phyloP scores from a whole-genome alignment of 1,140 invertebrate genomes.

The Drosophila oshimai region DNA sequence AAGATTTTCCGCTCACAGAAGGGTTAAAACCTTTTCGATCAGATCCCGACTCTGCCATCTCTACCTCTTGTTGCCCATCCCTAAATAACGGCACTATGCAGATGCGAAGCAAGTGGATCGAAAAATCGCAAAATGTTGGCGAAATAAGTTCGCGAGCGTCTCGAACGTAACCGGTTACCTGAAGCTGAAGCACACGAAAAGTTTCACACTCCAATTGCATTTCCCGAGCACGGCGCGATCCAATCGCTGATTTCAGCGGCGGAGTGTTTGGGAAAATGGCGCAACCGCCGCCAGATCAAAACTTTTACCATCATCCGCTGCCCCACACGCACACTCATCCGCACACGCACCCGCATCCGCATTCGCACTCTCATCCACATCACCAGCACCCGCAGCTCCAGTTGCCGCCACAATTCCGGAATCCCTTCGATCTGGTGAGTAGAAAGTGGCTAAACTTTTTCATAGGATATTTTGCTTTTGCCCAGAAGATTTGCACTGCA shows the following conservation, averaged over 20 bases:
- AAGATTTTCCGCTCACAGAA: no score
- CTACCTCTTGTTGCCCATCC: background rate
- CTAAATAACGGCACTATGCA: slow-evolving; percentile 47
- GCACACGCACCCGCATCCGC: slow-evolving; percentile 45
- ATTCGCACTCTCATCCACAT: slow-evolving; percentile 42
- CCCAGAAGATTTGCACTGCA: background rate
- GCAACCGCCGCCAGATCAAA: slow-evolving; percentile 78
- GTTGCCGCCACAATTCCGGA: slow-evolving; percentile 76
- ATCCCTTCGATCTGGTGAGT: slow-evolving; percentile 76
- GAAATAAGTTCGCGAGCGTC: slow-evolving; percentile 53
- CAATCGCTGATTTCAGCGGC: background rate
- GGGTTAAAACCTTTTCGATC: no score
- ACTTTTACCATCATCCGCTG: slow-evolving; percentile 70
- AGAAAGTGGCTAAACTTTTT: background rate
- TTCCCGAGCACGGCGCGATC: slow-evolving; percentile 5
- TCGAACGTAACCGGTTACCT: slow-evolving; percentile 69
- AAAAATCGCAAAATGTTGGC: slow-evolving; percentile 61
- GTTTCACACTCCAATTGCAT: background rate
- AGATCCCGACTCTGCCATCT: background rate
- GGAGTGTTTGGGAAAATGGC: slow-evolving; percentile 67
- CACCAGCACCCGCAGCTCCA: slow-evolving; percentile 70
- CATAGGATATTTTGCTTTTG: background rate
- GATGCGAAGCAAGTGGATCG: slow-evolving; percentile 42
- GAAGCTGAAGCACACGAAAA: background rate
- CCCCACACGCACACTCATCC: slow-evolving; percentile 63